Conservation (phyloP, 2,888 invertebrate species). For the Pardosa pseudoannulata region DNA sequence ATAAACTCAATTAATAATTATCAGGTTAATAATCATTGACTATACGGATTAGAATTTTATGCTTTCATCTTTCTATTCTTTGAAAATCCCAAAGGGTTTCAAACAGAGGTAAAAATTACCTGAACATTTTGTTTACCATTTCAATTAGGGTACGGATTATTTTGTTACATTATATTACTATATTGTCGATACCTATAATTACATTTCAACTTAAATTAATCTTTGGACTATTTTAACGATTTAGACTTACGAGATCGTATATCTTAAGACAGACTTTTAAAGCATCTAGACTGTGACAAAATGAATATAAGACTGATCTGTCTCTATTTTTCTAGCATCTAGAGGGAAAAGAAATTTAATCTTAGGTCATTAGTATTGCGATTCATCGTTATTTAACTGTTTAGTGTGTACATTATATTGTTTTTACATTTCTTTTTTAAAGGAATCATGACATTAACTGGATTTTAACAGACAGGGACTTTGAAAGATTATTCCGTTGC, state of each 20-base stretch:
- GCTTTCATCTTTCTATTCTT: too few species aligned
- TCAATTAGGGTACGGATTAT: too few species aligned
- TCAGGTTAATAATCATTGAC: too few species aligned
- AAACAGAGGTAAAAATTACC: too few species aligned
- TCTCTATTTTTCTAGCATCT: not conserved
- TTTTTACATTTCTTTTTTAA: too few species aligned
- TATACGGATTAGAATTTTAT: too few species aligned
- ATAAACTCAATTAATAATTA: too few species aligned
- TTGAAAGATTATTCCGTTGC: too few species aligned
- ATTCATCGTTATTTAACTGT: not conserved
- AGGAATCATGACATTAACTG: too few species aligned
- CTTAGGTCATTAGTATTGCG: not conserved
- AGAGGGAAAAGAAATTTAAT: not conserved
- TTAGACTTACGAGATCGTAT: conserved; percentile 58
- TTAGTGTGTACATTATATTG: not conserved
- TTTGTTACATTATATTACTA: not conserved
- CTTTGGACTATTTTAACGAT: conserved; percentile 41
- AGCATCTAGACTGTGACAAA: conserved; percentile 42
- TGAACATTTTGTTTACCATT: too few species aligned
- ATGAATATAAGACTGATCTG: conserved; percentile 35
- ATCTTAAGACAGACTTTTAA: conserved; percentile 59
- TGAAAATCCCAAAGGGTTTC: too few species aligned
- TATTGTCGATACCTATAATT: not conserved
- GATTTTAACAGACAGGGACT: too few species aligned
- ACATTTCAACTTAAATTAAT: not conserved